These are phyloP conservation scores for Lophotis ruficrista DNA, from an alignment of 2,113 vertebrate genomes.

Conservation along the genomic window DNA sequence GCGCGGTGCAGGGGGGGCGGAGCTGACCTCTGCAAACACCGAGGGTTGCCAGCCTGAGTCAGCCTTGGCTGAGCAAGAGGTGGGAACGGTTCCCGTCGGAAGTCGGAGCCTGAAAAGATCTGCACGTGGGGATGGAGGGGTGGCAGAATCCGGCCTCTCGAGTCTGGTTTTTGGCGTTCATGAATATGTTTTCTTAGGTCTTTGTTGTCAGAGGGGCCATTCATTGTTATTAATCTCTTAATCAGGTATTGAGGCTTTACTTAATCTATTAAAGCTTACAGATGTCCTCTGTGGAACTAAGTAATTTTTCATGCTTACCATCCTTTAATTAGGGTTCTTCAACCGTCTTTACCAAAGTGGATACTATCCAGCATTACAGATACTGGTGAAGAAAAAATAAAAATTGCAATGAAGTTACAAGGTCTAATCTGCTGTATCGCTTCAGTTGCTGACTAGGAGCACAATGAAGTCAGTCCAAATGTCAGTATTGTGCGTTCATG, in stretches of 20 bases:
- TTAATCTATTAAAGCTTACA: background rate
- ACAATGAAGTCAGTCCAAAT: background rate
- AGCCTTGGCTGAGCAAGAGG: background rate
- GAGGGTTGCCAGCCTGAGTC: background rate
- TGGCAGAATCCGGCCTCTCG: too few species aligned
- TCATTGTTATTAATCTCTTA: background rate
- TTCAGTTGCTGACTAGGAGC: background rate
- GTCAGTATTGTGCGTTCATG: background rate
- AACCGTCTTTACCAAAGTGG: background rate
- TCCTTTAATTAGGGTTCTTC: background rate
- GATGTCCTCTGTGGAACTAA: background rate
- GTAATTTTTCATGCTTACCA: background rate
- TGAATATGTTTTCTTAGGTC: background rate
- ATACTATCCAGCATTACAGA: background rate
- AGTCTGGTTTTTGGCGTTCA: background rate
- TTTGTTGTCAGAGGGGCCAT: background rate
- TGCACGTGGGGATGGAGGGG: rapidly evolving
- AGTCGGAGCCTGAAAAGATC: background rate
- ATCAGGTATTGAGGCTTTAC: background rate
- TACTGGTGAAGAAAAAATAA: background rate
- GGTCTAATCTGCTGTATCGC: rapidly evolving
- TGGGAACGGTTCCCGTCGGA: background rate
- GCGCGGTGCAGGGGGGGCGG: background rate
- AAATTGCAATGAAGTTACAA: background rate
- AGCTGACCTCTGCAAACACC: background rate